phyloP scores from a whole-genome alignment of 2,113 vertebrate species.

The Tragelaphus buxtoni region DNA sequence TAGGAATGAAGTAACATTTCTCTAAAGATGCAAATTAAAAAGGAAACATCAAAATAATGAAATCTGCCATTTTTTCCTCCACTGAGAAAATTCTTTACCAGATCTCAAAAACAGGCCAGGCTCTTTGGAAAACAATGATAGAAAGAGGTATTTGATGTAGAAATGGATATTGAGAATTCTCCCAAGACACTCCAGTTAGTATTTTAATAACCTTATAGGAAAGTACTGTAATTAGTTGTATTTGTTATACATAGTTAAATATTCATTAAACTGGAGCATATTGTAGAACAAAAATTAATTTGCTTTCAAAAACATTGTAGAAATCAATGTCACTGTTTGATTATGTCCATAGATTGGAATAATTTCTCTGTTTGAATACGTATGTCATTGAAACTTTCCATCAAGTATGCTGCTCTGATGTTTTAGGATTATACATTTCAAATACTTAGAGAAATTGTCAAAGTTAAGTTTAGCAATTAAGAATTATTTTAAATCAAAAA shows the following conservation, averaged over 20 bases:
- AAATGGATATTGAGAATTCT: conserved; percentile 28
- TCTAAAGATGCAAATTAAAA: conserved; percentile 69
- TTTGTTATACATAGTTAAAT: conserved; percentile 42
- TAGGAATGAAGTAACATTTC: conserved; percentile 60
- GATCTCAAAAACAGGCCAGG: conserved; percentile 43
- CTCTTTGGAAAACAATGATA: conserved; percentile 52
- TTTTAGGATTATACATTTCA: background rate
- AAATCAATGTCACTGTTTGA: background rate
- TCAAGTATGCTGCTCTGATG: background rate
- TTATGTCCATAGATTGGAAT: background rate
- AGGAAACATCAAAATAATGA: conserved; percentile 71
- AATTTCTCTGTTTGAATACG: background rate
- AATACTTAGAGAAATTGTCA: background rate
- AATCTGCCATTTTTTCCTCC: conserved; percentile 49
- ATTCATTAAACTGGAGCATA: conserved; percentile 51
- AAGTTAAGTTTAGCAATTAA: background rate
- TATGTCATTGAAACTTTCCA: background rate
- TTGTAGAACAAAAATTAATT: background rate
- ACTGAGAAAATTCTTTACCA: conserved; percentile 60
- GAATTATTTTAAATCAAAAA: background rate
- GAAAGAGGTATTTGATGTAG: conserved; percentile 45
- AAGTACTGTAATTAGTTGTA: conserved; percentile 44
- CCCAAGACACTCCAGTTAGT: background rate
- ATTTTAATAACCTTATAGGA: conserved; percentile 54
- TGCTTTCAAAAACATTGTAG: conserved; percentile 23